A percentile compares a stretch with the other conserved stretches of the same genome.
phyloP scores from a whole-genome alignment of 2,888 invertebrate species.

The Portevinia maculata region DNA sequence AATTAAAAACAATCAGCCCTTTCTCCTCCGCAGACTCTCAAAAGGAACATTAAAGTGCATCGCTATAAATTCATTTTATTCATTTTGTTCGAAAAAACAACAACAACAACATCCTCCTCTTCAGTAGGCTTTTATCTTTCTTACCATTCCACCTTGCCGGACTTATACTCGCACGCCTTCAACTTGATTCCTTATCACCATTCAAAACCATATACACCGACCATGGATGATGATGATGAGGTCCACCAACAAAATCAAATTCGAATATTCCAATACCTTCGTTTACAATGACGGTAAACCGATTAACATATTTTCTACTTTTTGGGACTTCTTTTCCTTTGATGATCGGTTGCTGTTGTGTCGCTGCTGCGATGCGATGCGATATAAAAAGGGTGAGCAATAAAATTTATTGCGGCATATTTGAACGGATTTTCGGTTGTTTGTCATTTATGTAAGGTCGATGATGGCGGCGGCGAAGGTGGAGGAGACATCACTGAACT shows the following conservation, averaged over 20 bases:
- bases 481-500: slow-evolving; percentile 12
- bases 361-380: slow-evolving; percentile 1
- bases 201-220: slow-evolving; percentile 56
- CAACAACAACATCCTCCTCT: slow-evolving; percentile 44
- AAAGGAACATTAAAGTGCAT: slow-evolving; percentile 57
- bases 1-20: slow-evolving; percentile 65
- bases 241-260: slow-evolving; percentile 34
- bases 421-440: slow-evolving; percentile 70
- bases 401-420: slow-evolving; percentile 65
- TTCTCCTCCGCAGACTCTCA: not conserved
- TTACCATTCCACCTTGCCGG: slow-evolving; percentile 11
- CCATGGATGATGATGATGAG: slow-evolving; percentile 32
- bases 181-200: slow-evolving; percentile 72
- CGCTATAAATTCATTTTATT: slow-evolving; percentile 72
- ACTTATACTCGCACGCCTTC: slow-evolving; percentile 58
- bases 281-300: slow-evolving; percentile 62
- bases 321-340: slow-evolving; percentile 31
- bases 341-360: not conserved
- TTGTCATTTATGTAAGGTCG: slow-evolving; percentile 64
- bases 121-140: slow-evolving; percentile 23
- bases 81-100: slow-evolving; percentile 59
- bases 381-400: slow-evolving; percentile 61
- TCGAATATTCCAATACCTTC: slow-evolving; percentile 18
- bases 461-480: not conserved
- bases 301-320: slow-evolving; percentile 74